These are phyloP conservation scores for Hydropotes inermis DNA, from an alignment of 2,113 vertebrate genomes.

Conservation along the genomic window DNA sequence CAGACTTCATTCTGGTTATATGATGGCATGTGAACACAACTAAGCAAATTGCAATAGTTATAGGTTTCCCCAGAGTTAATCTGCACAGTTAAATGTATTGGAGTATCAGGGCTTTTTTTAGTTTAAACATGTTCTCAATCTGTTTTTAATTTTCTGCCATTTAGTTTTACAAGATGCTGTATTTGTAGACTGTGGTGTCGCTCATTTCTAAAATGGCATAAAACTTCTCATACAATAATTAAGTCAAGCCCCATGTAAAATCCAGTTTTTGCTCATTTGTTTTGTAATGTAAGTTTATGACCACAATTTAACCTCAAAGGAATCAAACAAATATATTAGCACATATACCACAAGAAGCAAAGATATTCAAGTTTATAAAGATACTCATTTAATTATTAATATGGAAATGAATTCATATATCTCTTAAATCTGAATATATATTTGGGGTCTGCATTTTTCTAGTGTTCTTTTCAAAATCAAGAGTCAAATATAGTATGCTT, in stretches of 20 bases:
- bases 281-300: conserved; percentile 43
- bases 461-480: conserved; percentile 48
- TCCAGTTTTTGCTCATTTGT: conserved; percentile 40
- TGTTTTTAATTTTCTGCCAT: conserved; percentile 7
- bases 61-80: conserved; percentile 21
- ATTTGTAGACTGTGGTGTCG: not conserved
- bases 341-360: conserved; percentile 63
- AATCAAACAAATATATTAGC: conserved; percentile 66
- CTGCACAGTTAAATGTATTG: conserved; percentile 13
- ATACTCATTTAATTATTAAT: conserved; percentile 50
- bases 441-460: not conserved
- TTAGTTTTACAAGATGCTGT: conserved; percentile 44
- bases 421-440: conserved; percentile 46
- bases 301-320: conserved; percentile 56
- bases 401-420: conserved; percentile 29
- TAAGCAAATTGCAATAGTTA: not conserved
- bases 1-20: not conserved
- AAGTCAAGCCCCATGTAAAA: conserved; percentile 33
- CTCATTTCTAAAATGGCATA: conserved; percentile 38
- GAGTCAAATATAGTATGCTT: not conserved
- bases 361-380: conserved; percentile 54
- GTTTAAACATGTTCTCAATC: conserved; percentile 36
- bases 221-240: conserved; percentile 19
- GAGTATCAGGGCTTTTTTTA: not conserved
- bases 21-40: not conserved